A percentile compares a stretch with the other conserved stretches of the same genome.
Conservation (phyloP, 2,888 invertebrate genomes). For the Nephrotoma flavescens region DNA sequence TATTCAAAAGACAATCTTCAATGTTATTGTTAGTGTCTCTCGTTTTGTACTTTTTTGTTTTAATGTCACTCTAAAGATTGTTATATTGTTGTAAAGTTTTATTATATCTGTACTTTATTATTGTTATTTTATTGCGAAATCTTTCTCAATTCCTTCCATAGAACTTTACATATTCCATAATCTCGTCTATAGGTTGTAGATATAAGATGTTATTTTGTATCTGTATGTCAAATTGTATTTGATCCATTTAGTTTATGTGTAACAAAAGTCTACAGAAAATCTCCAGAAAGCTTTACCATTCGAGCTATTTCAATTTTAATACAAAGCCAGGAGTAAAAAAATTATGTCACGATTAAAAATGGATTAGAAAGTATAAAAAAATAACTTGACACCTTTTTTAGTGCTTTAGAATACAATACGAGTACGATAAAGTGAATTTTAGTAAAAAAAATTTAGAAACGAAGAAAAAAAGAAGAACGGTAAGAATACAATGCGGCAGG, state of each 20-base stretch:
- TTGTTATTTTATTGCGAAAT: background rate
- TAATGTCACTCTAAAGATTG: background rate
- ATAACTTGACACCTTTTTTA: background rate
- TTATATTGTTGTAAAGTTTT: background rate
- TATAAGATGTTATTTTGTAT: background rate
- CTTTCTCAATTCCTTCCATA: background rate
- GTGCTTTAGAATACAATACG: background rate
- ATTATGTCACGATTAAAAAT: background rate
- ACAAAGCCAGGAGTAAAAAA: background rate
- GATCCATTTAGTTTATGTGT: background rate
- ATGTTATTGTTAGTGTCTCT: background rate
- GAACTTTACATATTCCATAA: background rate
- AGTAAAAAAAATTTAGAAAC: too few species aligned
- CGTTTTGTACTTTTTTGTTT: background rate
- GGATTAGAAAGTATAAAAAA: background rate
- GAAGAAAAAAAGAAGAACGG: too few species aligned
- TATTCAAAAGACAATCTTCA: background rate
- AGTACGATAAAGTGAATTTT: background rate
- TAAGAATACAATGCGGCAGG: background rate
- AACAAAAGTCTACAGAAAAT: background rate
- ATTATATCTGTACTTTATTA: background rate
- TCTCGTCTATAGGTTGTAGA: background rate
- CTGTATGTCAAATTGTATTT: background rate
- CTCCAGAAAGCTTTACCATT: background rate
- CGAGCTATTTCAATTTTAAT: background rate